Evolutionary conservation across 2,797 vertebrate species (phyloP).

Genomic region (Amblyraja radiata): DNA sequence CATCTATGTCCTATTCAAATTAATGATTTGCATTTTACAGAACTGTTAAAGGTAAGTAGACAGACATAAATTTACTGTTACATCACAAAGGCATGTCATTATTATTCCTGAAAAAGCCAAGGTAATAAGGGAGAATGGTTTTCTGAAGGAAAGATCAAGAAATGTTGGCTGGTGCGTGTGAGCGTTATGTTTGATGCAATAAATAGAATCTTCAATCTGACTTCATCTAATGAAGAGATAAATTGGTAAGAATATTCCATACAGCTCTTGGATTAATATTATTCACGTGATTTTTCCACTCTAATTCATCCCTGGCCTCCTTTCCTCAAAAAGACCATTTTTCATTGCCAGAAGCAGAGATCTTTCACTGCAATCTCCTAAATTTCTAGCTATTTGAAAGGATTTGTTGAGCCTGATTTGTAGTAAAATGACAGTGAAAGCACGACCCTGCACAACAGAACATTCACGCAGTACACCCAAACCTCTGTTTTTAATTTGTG

Average conservation of each 20-base stretch:
- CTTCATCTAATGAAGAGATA: background rate
- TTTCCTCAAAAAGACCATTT: background rate
- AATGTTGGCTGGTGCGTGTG: background rate
- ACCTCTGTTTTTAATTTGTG: too few relatives aligned
- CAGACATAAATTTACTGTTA: background rate
- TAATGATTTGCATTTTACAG: too few relatives aligned
- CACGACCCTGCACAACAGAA: too few relatives aligned
- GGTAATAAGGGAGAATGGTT: background rate
- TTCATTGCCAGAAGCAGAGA: too few relatives aligned
- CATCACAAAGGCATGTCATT: background rate
- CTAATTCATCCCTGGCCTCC: background rate
- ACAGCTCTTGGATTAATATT: too few relatives aligned
- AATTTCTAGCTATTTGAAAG: too few relatives aligned
- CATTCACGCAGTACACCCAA: too few relatives aligned
- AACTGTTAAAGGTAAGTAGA: constrained; percentile 59
- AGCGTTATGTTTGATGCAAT: background rate
- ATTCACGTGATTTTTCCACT: background rate
- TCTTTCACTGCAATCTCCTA: too few relatives aligned
- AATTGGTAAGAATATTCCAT: too few relatives aligned
- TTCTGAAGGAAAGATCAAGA: background rate
- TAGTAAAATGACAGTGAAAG: too few relatives aligned
- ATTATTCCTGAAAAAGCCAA: background rate
- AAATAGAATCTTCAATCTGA: background rate
- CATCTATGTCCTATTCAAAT: too few relatives aligned
- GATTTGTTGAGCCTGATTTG: too few relatives aligned